Percentiles rank a stretch among this genome's conserved stretches.
These are phyloP conservation scores for Poeciliopsis prolifica DNA, from an alignment of 2,113 vertebrate species.

Conservation along the genomic window DNA sequence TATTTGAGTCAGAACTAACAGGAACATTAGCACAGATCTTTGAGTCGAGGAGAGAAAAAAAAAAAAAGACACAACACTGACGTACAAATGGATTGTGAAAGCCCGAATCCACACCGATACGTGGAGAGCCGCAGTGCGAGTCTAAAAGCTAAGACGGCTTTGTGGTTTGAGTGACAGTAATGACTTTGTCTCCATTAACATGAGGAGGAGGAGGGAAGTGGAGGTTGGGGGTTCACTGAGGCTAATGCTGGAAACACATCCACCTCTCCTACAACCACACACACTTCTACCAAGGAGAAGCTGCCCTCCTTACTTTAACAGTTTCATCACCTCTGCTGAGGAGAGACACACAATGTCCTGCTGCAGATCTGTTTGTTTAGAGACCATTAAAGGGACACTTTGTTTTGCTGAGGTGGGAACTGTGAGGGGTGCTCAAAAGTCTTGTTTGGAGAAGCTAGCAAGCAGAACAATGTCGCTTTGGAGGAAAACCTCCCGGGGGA, in stretches of 20 bases:
- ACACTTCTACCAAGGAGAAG: neutral
- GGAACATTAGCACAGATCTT: neutral
- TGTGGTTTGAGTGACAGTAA: constrained; percentile 20
- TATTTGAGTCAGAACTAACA: neutral
- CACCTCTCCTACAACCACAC: constrained; percentile 17
- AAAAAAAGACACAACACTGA: neutral
- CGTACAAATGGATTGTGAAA: neutral
- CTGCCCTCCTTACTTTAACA: neutral
- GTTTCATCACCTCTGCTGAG: neutral
- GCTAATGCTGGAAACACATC: constrained; percentile 10
- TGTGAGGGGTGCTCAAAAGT: too few species aligned
- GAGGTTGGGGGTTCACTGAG: constrained; percentile 6
- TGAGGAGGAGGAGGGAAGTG: constrained; percentile 23
- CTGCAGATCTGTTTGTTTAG: too few species aligned
- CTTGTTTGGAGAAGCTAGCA: neutral
- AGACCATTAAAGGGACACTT: neutral
- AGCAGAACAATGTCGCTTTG: neutral
- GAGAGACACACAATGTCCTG: too few species aligned
- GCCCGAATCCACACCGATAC: neutral
- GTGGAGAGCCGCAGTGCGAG: neutral
- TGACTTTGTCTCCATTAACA: constrained; percentile 29
- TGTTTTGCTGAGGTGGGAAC: neutral
- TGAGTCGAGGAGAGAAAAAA: neutral
- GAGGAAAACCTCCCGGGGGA: too few species aligned
- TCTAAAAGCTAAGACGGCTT: constrained; percentile 13